These are phyloP conservation scores for Mercenaria mercenaria DNA, from an alignment of 1,140 invertebrate species.

Conservation along the genomic window DNA sequence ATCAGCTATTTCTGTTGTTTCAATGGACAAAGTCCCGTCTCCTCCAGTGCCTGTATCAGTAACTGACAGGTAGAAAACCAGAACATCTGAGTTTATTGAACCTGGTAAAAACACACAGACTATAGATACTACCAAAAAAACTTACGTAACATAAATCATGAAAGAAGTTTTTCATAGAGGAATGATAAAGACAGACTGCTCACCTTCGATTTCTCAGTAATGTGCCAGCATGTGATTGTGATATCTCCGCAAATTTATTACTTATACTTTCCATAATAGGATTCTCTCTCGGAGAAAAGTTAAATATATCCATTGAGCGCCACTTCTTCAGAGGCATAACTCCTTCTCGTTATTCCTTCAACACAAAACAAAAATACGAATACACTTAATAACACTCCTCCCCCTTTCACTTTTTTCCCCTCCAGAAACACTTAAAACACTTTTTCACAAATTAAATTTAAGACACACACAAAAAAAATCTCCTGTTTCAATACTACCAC, in stretches of 20 bases:
- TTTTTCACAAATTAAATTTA: not conserved
- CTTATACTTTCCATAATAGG: slow-evolving; percentile 58
- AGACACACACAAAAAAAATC: not conserved
- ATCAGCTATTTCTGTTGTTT: too few species aligned
- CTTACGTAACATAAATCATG: too few species aligned
- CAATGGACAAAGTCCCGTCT: too few species aligned
- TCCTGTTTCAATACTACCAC: not conserved
- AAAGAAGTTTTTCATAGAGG: too few species aligned
- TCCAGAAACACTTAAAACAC: not conserved
- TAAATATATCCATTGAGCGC: slow-evolving; percentile 65
- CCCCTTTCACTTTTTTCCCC: not conserved
- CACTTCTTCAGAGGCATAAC: slow-evolving; percentile 61
- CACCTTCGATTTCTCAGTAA: slow-evolving; percentile 53
- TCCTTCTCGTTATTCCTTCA: slow-evolving; percentile 10
- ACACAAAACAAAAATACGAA: slow-evolving; percentile 7
- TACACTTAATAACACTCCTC: slow-evolving; percentile 1
- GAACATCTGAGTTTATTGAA: too few species aligned
- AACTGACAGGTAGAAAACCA: too few species aligned
- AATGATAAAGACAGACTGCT: too few species aligned
- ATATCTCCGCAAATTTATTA: slow-evolving; percentile 64
- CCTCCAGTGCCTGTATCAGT: too few species aligned
- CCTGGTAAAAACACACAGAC: too few species aligned
- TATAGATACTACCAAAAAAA: too few species aligned
- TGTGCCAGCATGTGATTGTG: slow-evolving; percentile 59
- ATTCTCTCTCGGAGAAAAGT: slow-evolving; percentile 56